A percentile compares a stretch with the other conserved stretches of the same genome.
These are phyloP conservation scores for Parochlus steinenii DNA, from an alignment of 2,888 invertebrate species.

Conservation along the genomic window DNA sequence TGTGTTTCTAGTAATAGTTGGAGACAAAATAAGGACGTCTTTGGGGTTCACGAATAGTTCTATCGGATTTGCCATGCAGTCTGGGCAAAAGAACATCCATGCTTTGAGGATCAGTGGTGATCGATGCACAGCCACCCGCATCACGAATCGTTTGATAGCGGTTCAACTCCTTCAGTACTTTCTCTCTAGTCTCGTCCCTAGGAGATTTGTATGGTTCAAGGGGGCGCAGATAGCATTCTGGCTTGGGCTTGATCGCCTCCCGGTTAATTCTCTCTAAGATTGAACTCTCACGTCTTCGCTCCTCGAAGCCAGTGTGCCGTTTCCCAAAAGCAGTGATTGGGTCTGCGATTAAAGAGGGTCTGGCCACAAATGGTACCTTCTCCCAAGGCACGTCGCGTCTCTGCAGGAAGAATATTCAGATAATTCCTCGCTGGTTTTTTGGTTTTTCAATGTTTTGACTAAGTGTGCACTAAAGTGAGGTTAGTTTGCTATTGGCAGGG, in stretches of 20 bases:
- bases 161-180: slow-evolving; percentile 40
- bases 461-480: too few relatives aligned
- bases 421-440: slow-evolving; percentile 3
- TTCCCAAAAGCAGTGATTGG: slow-evolving; percentile 73
- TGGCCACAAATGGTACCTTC: slow-evolving; percentile 72
- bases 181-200: slow-evolving; percentile 45
- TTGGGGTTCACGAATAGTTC: slow-evolving; percentile 7
- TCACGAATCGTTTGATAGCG: slow-evolving; percentile 40
- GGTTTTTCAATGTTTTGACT: slow-evolving; percentile 1
- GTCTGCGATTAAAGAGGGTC: slow-evolving; percentile 69
- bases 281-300: slow-evolving; percentile 22
- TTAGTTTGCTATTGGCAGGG: too few relatives aligned
- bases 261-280: slow-evolving; percentile 36
- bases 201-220: slow-evolving; percentile 51
- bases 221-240: slow-evolving; percentile 39
- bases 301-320: slow-evolving; percentile 26
- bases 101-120: slow-evolving; percentile 41
- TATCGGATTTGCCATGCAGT: slow-evolving; percentile 31
- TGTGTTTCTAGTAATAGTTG: slow-evolving; percentile 5
- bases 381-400: slow-evolving; percentile 70
- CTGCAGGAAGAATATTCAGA: slow-evolving; percentile 36
- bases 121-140: slow-evolving; percentile 36
- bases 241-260: slow-evolving; percentile 45
- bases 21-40: slow-evolving; percentile 5
- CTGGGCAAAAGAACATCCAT: slow-evolving; percentile 48